Evolutionary conservation across 2,113 vertebrate genomes (phyloP), one percentile per base, ranked within the genome.

Genomic region (Ptychochromis oligacanthus): DNA sequence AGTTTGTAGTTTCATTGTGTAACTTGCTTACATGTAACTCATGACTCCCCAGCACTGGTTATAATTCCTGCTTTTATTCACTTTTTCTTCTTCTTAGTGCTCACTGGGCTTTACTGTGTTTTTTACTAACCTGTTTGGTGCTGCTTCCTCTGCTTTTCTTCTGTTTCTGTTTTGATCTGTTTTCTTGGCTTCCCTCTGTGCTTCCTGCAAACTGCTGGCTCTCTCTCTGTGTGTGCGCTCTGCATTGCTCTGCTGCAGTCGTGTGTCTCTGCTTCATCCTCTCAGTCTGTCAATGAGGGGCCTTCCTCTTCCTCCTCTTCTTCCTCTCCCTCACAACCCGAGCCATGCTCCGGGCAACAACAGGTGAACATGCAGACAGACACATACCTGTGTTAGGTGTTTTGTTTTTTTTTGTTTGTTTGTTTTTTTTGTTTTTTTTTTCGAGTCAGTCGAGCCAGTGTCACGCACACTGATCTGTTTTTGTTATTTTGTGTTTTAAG

Each of bases 261-360:
- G 10, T 87, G 82, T 61, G 54, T 87, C n/a, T 88, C 88, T 78
- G 95, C 97, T 94, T 96, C 96, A 89, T 96, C 96, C 95, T 96
- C 96, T 96, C 96, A 97, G 94, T 97, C 96, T 93, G 96, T 97
- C 91, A 97, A 93, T 95, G 97, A 97, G 95, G 97, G 95, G 95
- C 43, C 87, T 79, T 86, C 88, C 86, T 90, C 90, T 52, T 9
- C 79, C 40, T 88, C 86, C 54, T 97, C 96, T 87, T 97, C 96
- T 81, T 84, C 75, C 96, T 97, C 96, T 96, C 96, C 95, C 96
- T 85, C 91, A 79, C 92, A 81, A 86, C 80, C 36, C 60, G 81
- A 90, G 80, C 80, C 72, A 22, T 43, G 36, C 88, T 78, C 77
- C 8, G 85, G 46, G 81, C 60, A 60, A 17, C 87, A 84, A 81